A percentile compares a stretch with the other conserved stretches of the same genome.
Evolutionary conservation across 2,888 invertebrate species (phyloP).

Genomic region (Pilophorus perplexus): DNA sequence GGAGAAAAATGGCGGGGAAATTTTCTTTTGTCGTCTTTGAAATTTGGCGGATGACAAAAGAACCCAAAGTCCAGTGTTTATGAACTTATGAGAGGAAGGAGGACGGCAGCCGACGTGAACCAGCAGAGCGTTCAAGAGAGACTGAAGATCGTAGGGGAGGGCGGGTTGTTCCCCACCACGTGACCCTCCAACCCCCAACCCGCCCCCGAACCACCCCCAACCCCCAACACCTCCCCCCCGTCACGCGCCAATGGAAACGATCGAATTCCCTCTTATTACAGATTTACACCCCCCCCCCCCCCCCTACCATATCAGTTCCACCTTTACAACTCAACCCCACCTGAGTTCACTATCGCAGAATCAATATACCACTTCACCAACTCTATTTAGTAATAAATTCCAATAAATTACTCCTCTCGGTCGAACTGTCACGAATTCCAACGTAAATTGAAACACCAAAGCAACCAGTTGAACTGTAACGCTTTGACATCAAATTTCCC

Average conservation of each 20-base stretch:
- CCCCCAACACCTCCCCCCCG: constrained; percentile 17
- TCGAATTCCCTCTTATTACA: constrained; percentile 47
- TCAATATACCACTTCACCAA: not conserved
- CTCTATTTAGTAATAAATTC: not conserved
- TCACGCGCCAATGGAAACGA: constrained; percentile 47
- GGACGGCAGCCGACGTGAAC: constrained; percentile 34
- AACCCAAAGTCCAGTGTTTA: constrained; percentile 7
- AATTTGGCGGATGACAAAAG: no score
- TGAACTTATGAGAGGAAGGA: constrained; percentile 30
- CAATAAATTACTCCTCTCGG: not conserved
- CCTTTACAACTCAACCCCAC: not conserved
- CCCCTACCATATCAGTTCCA: not conserved
- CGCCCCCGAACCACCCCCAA: constrained; percentile 20
- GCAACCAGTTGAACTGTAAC: no score
- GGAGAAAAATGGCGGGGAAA: no score
- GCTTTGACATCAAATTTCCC: no score
- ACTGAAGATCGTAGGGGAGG: constrained; percentile 25
- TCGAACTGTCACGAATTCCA: not conserved
- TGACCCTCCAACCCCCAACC: constrained; percentile 7
- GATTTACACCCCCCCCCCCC: constrained; percentile 43
- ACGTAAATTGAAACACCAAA: no score
- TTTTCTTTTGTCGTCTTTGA: no score
- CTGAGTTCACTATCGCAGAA: not conserved
- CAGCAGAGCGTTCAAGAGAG: constrained; percentile 37
- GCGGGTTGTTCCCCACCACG: constrained; percentile 13